Evolutionary conservation across 1,140 invertebrate species (phyloP), one percentile per base, ranked within the genome.

Genomic region (Streblospio benedicti): DNA sequence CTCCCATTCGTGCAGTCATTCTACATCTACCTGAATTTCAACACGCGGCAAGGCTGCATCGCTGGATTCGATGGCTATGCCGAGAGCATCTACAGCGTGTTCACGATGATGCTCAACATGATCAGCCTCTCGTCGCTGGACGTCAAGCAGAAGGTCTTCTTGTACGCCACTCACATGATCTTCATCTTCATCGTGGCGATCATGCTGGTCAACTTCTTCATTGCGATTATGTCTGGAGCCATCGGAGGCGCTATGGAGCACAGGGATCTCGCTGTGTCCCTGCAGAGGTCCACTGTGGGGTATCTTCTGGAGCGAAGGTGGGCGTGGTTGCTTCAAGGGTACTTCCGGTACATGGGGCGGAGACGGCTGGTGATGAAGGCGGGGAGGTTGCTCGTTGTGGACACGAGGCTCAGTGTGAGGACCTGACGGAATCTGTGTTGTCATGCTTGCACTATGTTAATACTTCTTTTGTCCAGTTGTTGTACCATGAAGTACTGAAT

Each of bases 111-210:
- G 38, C 35, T 57, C 27, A 57, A 57, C 41, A 57, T 45, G 56
- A 14, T 28, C 4, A 20, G 28, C 41, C 47, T 45, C 56, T 45
- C 38, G 3, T 23, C 25, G 23, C 47, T 45, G 41, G 18, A 45
- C 6, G 25, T 45, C 12, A 43, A 57, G 9, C 27, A 27, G 25
- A 27, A 38, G 2, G 38, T 16, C 4, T 12, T 57, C 27, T 18
- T 57, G 4, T 57, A 57, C 43, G n/a, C n/a, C 6, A 25, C 44
- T 14, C 56, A 57, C 56, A 16, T 57, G 27, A 18, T 41, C 56
- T 57, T 44, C 41, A 31, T 44, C 27, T 57, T 57, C 41, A 18
- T 28, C 5, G 56, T 27, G 4, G 18, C 18, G 4, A 27, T 57
- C 23, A 20, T 57, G 2, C 43, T 44, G 18, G 25, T 45, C 23